Base-by-base conservation (phyloP, 2,113 vertebrate species). In the Maccullochella peelii region DNA sequence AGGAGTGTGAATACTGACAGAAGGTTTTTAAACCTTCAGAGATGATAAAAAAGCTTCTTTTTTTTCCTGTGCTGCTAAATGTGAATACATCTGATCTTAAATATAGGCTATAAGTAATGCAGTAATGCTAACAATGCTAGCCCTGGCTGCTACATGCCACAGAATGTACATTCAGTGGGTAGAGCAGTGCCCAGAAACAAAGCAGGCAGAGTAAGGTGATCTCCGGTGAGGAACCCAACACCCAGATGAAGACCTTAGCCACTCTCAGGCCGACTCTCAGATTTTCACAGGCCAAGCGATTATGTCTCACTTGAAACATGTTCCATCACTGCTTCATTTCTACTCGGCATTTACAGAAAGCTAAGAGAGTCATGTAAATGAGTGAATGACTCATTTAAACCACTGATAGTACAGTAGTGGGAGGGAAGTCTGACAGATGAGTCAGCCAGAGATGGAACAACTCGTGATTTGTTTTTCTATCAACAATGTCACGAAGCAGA, bases 381-480 rank as follows among this genome's bases (percentile, higher is more conserved):
- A 77, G 47, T 14, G 61, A 65, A 21, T 66, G 86, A 79, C 16
- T 82, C 83, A 82, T 77, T 50, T 50, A 5, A 77, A 76, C 47
- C n/a, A n/a, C 59, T 23, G 68, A 44, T 33, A 2, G 42, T 40
- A 77, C 50, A 66, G 52, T 27, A 65, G 82, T 79, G 52, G 86
- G 71, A 73, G 82, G 68, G 27, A 67, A 70, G 55, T 54, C 44
- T 62, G 83, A 72, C 75, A 15, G 61, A 73, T 77, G 84, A 86
- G 38, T 84, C 86, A 71, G 50, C 69, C 49, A 27, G 55, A 78
- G 33, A 66, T 21, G 38, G 44, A 72, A 61, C 70, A 77, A 61
- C 57, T 42, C 14, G 27, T 50, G 40, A 14, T 55, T 44, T 50
- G 21, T 10, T 27, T 16, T 27, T 77, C 59, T 42, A 15, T 38